Evolutionary conservation across 2,888 invertebrate species (phyloP).

Genomic region (Agriopis aurantiaria): DNA sequence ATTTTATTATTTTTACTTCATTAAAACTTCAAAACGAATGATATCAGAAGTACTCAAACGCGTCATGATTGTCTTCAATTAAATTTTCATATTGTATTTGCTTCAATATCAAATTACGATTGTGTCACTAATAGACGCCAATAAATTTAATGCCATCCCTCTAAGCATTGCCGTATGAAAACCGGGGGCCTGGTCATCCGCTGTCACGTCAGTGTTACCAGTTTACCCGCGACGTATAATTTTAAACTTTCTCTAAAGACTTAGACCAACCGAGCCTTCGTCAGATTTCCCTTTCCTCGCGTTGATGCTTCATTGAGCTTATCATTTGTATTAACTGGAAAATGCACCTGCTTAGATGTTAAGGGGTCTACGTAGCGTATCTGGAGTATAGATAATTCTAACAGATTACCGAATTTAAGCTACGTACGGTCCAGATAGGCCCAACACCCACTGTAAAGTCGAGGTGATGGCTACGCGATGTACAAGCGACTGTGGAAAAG

Average conservation of each 20-base stretch:
- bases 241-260: slow-evolving; percentile 81
- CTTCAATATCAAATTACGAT: neutral
- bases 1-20: no score
- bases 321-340: slow-evolving; percentile 55
- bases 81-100: no score
- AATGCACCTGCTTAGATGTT: slow-evolving; percentile 25
- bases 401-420: neutral
- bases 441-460: no score
- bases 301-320: slow-evolving; percentile 67
- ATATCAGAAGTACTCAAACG: neutral
- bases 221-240: slow-evolving; percentile 80
- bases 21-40: neutral
- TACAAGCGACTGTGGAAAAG: no score
- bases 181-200: slow-evolving; percentile 38
- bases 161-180: neutral
- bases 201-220: slow-evolving; percentile 72
- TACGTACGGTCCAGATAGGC: neutral
- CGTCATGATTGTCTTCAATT: no score
- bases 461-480: no score
- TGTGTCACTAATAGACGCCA: neutral
- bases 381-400: neutral
- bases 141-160: neutral
- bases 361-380: neutral
- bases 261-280: slow-evolving; percentile 59
- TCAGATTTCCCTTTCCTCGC: slow-evolving; percentile 74